These are phyloP conservation scores for Argyresthia albistria DNA, from an alignment of 2,888 invertebrate species.

Conservation along the genomic window DNA sequence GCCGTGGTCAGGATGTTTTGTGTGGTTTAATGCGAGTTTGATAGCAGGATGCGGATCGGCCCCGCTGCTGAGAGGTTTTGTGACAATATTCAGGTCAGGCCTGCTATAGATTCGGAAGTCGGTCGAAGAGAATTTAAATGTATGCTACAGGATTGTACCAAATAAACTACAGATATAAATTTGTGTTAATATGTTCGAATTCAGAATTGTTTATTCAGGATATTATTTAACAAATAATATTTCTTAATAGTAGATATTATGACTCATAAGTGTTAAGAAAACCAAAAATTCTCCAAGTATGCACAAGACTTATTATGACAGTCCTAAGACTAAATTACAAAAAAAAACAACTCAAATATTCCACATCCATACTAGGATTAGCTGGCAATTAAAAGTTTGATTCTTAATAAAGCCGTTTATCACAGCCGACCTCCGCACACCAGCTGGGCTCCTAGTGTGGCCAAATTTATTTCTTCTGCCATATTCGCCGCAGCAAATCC, in stretches of 20 bases:
- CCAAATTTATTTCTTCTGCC: slow-evolving; percentile 26
- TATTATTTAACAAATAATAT: too few species aligned
- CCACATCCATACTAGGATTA: slow-evolving; percentile 28
- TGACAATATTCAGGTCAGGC: neutral
- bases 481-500: slow-evolving; percentile 3
- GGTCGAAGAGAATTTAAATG: neutral
- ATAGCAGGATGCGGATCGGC: slow-evolving; percentile 19
- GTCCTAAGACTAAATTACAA: too few species aligned
- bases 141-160: too few species aligned
- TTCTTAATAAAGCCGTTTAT: slow-evolving; percentile 56
- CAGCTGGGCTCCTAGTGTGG: slow-evolving; percentile 44
- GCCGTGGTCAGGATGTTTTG: slow-evolving; percentile 27
- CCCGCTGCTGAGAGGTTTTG: neutral
- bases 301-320: too few species aligned
- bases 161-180: too few species aligned
- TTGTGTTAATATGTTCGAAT: too few species aligned
- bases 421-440: slow-evolving; percentile 35
- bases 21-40: slow-evolving; percentile 44
- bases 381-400: slow-evolving; percentile 62
- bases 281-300: too few species aligned
- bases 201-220: too few species aligned
- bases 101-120: neutral
- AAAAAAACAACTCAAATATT: too few species aligned
- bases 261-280: too few species aligned
- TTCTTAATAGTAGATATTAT: too few species aligned